These are phyloP conservation scores for Colostygia pectinataria DNA, from an alignment of 2,888 invertebrate species.

Conservation along the genomic window DNA sequence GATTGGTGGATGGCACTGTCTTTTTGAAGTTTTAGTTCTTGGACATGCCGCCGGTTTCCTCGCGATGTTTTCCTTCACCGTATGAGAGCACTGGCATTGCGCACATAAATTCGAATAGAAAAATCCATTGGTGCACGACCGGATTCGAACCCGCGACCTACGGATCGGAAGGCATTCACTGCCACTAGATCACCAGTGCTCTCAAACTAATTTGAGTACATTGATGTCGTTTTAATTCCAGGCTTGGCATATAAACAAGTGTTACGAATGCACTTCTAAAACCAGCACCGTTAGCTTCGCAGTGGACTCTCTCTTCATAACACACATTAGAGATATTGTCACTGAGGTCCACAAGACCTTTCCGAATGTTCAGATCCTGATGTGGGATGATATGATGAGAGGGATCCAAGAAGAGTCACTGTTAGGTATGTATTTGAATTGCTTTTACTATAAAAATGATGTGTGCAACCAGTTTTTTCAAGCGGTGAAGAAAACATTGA, in stretches of 20 bases:
- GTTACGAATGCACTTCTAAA: conserved; percentile 80
- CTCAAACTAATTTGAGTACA: neutral
- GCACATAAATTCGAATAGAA: no score
- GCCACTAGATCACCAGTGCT: no score
- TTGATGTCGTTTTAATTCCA: conserved; percentile 44
- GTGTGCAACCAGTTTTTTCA: no score
- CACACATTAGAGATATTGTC: conserved; percentile 86
- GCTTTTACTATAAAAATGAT: neutral
- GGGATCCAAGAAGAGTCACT: conserved; percentile 79
- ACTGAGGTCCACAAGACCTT: conserved; percentile 83
- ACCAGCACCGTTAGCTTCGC: conserved; percentile 62
- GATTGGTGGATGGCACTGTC: no score
- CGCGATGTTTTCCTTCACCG: no score
- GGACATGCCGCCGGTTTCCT: no score
- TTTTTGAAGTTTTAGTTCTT: no score
- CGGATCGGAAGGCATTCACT: no score
- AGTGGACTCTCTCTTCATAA: conserved; percentile 84
- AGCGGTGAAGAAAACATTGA: no score
- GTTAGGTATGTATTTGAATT: conserved; percentile 68
- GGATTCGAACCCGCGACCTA: no score
- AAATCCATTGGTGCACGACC: no score
- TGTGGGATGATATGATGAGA: conserved; percentile 96
- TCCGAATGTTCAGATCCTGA: conserved; percentile 85
- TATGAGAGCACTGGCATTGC: no score
- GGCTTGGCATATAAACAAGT: conserved; percentile 89